Percentiles rank a stretch among this genome's conserved stretches.
Evolutionary conservation across 1,140 invertebrate species (phyloP).

Genomic region (Coenobita brevimanus): DNA sequence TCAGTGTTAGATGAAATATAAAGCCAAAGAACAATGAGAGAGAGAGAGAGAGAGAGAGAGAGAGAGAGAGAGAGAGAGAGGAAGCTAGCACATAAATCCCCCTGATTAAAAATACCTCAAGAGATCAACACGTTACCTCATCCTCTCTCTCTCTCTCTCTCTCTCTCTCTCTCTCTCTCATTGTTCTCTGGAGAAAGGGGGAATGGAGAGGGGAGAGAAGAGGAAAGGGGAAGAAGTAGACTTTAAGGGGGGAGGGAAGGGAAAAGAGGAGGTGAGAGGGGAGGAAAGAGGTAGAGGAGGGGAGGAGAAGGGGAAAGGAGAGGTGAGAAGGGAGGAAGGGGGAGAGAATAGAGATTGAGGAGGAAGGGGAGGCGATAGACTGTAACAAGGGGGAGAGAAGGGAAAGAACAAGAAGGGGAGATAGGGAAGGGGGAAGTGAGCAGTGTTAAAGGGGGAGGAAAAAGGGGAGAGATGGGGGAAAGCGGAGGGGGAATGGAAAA

Average conservation of each 20-base stretch:
- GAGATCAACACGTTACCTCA: no score
- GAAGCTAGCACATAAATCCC: neutral
- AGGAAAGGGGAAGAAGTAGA: neutral
- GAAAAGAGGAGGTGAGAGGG: neutral
- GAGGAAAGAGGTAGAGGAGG: neutral
- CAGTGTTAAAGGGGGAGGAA: no score
- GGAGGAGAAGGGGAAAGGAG: neutral
- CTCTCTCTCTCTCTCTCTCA: no score
- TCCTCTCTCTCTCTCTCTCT: no score
- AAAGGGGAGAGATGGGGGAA: no score
- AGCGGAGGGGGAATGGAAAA: no score
- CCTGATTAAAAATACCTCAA: no score
- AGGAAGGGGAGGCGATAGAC: neutral
- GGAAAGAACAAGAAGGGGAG: no score
- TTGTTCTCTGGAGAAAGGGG: no score
- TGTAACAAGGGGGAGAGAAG: no score
- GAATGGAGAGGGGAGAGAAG: neutral
- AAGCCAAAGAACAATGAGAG: neutral
- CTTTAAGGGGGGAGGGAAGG: neutral
- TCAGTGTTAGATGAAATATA: no score
- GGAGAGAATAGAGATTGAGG: neutral
- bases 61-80: neutral
- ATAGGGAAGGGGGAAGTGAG: no score
- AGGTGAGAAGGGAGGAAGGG: neutral
- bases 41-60: neutral